phyloP scores from a whole-genome alignment of 1,140 invertebrate genomes.

The Saccostrea glomerata region DNA sequence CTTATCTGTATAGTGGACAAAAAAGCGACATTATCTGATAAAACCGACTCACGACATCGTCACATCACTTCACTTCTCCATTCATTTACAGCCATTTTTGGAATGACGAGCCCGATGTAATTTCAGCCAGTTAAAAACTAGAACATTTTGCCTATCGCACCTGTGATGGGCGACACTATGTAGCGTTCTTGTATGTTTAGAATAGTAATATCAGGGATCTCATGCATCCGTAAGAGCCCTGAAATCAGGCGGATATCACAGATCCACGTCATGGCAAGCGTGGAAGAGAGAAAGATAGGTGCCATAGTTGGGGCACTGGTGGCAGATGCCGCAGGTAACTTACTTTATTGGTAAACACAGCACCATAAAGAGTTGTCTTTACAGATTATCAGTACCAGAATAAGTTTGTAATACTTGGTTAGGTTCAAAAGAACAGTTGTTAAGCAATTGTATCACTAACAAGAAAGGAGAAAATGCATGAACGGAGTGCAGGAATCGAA shows the following conservation, averaged over 20 bases:
- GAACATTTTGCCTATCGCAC: too few relatives aligned
- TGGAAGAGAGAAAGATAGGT: slow-evolving; percentile 47
- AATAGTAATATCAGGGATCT: not conserved
- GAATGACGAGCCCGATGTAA: slow-evolving; percentile 5
- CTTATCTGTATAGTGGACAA: not conserved
- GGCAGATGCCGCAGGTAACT: slow-evolving; percentile 69
- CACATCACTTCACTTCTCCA: not conserved
- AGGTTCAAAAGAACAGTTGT: too few relatives aligned
- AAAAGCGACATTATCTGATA: not conserved
- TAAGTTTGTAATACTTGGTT: too few relatives aligned
- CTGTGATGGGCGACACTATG: too few relatives aligned
- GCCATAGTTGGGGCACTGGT: slow-evolving; percentile 68
- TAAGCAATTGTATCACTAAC: too few relatives aligned
- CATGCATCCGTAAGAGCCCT: not conserved
- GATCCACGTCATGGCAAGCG: not conserved
- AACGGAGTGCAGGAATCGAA: too few relatives aligned
- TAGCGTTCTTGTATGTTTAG: too few relatives aligned
- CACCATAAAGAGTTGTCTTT: too few relatives aligned
- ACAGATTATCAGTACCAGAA: too few relatives aligned
- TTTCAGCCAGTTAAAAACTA: too few relatives aligned
- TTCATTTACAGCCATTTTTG: not conserved
- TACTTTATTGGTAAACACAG: too few relatives aligned
- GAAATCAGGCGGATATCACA: not conserved
- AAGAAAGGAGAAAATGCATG: too few relatives aligned
- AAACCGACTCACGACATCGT: not conserved